These are phyloP conservation scores for Hyaena hyaena DNA, from an alignment of 2,113 vertebrate genomes.

Conservation along the genomic window DNA sequence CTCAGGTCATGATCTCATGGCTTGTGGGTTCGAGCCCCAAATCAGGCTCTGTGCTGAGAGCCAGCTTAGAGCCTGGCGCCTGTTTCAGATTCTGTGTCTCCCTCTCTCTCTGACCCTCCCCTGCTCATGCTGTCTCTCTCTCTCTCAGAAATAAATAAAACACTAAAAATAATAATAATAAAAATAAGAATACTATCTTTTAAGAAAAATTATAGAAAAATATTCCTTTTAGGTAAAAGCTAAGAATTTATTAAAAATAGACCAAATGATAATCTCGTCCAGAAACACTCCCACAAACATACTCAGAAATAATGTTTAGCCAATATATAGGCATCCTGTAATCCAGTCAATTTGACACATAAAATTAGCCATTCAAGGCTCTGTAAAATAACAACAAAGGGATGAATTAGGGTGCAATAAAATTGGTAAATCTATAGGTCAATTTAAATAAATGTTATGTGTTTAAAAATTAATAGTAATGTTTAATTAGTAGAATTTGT, in stretches of 20 bases:
- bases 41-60: too few species aligned
- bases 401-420: not conserved
- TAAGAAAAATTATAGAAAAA: not conserved
- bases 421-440: not conserved
- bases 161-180: too few species aligned
- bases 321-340: not conserved
- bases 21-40: too few species aligned
- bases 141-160: too few species aligned
- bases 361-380: not conserved
- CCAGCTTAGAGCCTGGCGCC: too few species aligned
- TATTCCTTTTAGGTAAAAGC: not conserved
- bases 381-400: not conserved
- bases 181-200: not conserved
- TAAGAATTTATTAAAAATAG: not conserved
- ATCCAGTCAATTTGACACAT: not conserved
- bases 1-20: too few species aligned
- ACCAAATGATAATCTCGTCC: not conserved
- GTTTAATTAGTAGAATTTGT: not conserved
- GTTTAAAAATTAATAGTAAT: not conserved
- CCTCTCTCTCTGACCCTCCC: too few species aligned
- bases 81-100: too few species aligned
- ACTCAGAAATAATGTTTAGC: not conserved
- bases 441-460: not conserved
- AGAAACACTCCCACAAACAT: not conserved
- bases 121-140: too few species aligned